Conservation (phyloP, 2,888 invertebrate species). For the Geotrupes spiniger region DNA sequence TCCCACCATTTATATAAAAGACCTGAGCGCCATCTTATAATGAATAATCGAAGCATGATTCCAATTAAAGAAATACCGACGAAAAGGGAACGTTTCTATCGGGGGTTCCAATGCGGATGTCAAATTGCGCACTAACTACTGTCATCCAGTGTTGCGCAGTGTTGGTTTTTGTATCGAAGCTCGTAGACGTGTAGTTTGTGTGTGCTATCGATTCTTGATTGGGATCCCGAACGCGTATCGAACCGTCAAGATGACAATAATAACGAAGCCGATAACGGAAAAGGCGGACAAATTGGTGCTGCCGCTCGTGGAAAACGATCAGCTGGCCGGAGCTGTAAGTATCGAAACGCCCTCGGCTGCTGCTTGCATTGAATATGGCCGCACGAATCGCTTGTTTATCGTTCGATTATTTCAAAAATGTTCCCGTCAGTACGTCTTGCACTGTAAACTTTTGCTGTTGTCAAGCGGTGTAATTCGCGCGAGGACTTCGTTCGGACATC, state of each 20-base stretch:
- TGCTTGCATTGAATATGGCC: conserved; percentile 12
- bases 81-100: too few relatives aligned
- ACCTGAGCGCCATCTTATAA: too few relatives aligned
- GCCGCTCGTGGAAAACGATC: conserved; percentile 61
- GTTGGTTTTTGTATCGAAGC: too few relatives aligned
- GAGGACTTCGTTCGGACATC: background rate
- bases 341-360: background rate
- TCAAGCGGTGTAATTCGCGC: background rate
- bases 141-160: too few relatives aligned
- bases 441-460: background rate
- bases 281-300: conserved; percentile 65
- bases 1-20: too few relatives aligned
- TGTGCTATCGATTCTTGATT: conserved; percentile 15
- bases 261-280: conserved; percentile 72
- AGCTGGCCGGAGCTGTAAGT: conserved; percentile 47
- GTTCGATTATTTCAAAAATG: too few relatives aligned
- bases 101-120: too few relatives aligned
- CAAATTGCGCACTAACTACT: too few relatives aligned
- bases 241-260: conserved; percentile 71
- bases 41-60: too few relatives aligned
- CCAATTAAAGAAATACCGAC: too few relatives aligned
- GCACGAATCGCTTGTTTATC: conserved; percentile 2
- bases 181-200: too few relatives aligned
- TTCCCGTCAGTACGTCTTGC: background rate
- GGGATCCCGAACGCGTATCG: too few relatives aligned